Conservation (phyloP, 2,888 invertebrate species). For the Euzetes globulus region DNA sequence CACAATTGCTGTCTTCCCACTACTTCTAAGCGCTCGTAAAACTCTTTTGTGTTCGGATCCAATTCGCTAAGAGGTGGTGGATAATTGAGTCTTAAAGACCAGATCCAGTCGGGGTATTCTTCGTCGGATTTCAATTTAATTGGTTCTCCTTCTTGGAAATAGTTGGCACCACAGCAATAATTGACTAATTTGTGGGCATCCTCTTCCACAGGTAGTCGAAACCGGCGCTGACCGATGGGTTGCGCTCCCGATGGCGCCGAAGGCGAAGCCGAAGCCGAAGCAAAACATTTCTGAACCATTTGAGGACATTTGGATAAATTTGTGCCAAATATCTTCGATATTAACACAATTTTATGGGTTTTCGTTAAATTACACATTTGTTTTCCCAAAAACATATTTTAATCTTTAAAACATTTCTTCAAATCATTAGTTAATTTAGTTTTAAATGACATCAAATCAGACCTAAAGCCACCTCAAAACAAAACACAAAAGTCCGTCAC, state of each 20-base stretch:
- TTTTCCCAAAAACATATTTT: not conserved
- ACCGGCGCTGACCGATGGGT: constrained; percentile 37
- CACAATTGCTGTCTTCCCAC: constrained; percentile 30
- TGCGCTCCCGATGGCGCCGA: not conserved
- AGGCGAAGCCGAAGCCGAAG: not conserved
- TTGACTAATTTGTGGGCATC: constrained; percentile 67
- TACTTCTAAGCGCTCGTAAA: constrained; percentile 59
- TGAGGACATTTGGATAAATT: not conserved
- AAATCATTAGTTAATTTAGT: not conserved
- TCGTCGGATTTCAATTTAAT: constrained; percentile 62
- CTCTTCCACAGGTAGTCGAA: constrained; percentile 66
- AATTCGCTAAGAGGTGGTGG: constrained; percentile 62
- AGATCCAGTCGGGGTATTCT: constrained; percentile 90
- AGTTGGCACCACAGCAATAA: constrained; percentile 78
- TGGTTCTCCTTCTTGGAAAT: constrained; percentile 67
- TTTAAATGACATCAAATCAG: not conserved
- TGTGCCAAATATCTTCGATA: not conserved
- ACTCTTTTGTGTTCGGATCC: constrained; percentile 67
- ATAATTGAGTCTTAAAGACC: constrained; percentile 61
- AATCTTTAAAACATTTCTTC: not conserved
- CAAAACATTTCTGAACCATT: not conserved
- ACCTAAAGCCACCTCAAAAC: not conserved
- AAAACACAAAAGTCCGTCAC: not conserved
- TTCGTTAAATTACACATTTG: not conserved
- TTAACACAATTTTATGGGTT: not conserved